phyloP scores from a whole-genome alignment of 2,113 vertebrate genomes.

The Brevimyrus niger region DNA sequence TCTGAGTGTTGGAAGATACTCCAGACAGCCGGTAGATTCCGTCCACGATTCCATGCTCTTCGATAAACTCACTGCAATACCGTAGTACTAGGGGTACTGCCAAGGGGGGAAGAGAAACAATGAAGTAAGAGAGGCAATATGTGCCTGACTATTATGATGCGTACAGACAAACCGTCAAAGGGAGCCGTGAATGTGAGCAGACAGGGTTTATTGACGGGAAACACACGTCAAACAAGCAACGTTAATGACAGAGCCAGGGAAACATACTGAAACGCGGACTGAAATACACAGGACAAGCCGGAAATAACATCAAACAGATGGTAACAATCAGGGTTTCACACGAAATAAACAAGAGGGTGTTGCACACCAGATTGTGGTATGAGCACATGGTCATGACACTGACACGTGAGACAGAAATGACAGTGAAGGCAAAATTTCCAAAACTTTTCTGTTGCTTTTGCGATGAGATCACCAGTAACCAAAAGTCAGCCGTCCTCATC shows the following conservation, averaged over 20 bases:
- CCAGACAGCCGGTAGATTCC: slow-evolving; percentile 89
- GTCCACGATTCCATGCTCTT: slow-evolving; percentile 79
- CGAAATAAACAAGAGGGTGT: background rate
- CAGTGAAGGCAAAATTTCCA: background rate
- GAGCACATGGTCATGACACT: too few species aligned
- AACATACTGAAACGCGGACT: too few species aligned
- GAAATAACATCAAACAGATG: too few species aligned
- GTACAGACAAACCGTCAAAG: too few species aligned
- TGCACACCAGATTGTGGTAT: too few species aligned
- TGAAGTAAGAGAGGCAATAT: background rate
- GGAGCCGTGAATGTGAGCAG: too few species aligned
- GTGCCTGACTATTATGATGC: too few species aligned
- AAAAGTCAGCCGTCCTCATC: background rate
- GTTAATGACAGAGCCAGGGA: too few species aligned
- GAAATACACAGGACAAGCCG: too few species aligned
- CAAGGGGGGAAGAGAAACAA: background rate
- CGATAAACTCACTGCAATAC: slow-evolving; percentile 81
- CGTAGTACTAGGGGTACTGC: slow-evolving; percentile 79
- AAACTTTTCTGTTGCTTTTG: background rate
- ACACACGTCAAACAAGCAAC: too few species aligned
- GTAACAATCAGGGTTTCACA: too few species aligned
- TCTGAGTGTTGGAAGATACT: slow-evolving; percentile 87
- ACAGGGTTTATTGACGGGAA: too few species aligned
- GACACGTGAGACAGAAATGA: background rate
- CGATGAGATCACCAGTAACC: background rate